Evolutionary conservation across 2,113 vertebrate species (phyloP), one percentile per base, ranked within the genome.

Genomic region (Tachycineta bicolor): DNA sequence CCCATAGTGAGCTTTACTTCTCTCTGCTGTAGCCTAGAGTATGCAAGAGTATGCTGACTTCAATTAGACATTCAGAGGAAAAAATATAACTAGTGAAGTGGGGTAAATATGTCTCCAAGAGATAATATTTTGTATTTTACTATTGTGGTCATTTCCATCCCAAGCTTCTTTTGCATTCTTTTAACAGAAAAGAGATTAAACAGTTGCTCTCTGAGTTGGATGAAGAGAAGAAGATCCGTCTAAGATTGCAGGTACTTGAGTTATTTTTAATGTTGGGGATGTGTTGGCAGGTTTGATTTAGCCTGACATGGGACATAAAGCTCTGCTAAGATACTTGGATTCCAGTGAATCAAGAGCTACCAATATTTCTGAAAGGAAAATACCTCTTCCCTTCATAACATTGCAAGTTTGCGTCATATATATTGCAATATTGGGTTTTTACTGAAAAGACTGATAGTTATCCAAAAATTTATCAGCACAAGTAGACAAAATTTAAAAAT

Each of bases 221-320:
- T 90, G 99, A 99, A 89, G 99, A 99, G 96, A 99, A 99, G 98
- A 99, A 98, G 96, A 99, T 99, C 74, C 98, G 99, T 67, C 95
- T 99, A 96, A 98, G 98, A 96, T 97, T 99, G 97, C 99, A 99
- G 99, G 99, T 99, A 94, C 33, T 81, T 85, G 4, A 23, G 70
- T 84, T 67, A 50, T 63, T 90, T 53, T 23, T 47, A 59, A 58
- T 43, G 50, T 65, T 64, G 47, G 14, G 9, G 39, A 65, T 63
- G 24, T 83, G 64, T 33, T 21, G 78, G 8, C 28, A 82, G 46
- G 15, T 86, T 91, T 88, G 44, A 41, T 88, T 90, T 67, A 82
- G 47, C 33, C 33, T 68, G n/a, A 33, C 44, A 13, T 29, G 28
- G 49, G 39, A 64, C 37, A 59, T 68, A 62, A 70, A 88, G 41